These are phyloP conservation scores for Cheirogaleus major DNA, from an alignment of 2,797 vertebrate species.

Conservation along the genomic window DNA sequence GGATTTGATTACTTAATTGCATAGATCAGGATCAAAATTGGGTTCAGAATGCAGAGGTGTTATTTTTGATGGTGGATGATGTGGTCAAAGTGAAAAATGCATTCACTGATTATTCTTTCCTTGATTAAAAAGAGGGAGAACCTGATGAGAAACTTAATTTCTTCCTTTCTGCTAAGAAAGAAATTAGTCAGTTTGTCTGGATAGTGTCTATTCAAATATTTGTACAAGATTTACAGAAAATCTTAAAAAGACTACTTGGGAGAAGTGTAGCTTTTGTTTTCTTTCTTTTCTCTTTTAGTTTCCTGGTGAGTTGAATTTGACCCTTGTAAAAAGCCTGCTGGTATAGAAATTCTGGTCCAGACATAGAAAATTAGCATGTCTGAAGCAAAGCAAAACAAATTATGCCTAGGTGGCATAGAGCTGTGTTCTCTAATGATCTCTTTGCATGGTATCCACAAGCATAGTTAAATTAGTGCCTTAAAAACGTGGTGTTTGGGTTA, in stretches of 20 bases:
- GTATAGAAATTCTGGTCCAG: slow-evolving; percentile 9
- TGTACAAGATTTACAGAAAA: neutral
- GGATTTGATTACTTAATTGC: slow-evolving; percentile 53
- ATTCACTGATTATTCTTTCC: neutral
- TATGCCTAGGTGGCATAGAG: neutral
- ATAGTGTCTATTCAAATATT: slow-evolving; percentile 37
- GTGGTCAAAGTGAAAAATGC: neutral
- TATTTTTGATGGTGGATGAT: neutral
- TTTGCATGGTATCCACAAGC: slow-evolving; percentile 57
- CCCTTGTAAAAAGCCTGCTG: neutral
- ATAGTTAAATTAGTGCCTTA: slow-evolving; percentile 57
- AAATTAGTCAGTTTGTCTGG: neutral
- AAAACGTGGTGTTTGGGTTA: slow-evolving; percentile 47
- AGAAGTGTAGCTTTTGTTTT: slow-evolving; percentile 21
- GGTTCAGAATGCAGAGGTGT: neutral
- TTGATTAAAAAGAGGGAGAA: slow-evolving; percentile 17
- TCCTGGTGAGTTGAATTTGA: slow-evolving; percentile 39
- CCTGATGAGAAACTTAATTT: neutral
- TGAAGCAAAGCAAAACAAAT: slow-evolving; percentile 41
- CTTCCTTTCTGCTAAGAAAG: neutral
- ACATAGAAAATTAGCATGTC: slow-evolving; percentile 37
- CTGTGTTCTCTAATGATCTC: slow-evolving; percentile 33
- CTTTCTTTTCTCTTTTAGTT: neutral
- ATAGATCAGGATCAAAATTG: slow-evolving; percentile 37
- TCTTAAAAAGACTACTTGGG: slow-evolving; percentile 9